These are phyloP conservation scores for Stenchaetothrips biformis DNA, from an alignment of 2,888 invertebrate genomes.

Conservation along the genomic window DNA sequence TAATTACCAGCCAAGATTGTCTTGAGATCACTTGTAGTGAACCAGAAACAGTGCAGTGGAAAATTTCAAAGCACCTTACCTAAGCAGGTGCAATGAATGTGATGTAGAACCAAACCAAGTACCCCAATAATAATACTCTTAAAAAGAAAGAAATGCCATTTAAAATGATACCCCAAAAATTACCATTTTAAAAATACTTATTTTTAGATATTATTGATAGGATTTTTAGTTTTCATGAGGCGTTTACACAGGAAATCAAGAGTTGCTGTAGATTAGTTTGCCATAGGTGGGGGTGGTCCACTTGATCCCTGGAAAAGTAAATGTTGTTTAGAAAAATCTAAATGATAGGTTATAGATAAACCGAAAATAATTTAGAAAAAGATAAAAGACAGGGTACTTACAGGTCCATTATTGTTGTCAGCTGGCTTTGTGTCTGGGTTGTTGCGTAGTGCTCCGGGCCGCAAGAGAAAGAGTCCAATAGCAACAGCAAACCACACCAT, in stretches of 20 bases:
- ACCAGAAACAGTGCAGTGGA: too few species aligned
- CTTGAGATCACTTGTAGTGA: too few species aligned
- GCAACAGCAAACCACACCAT: slow-evolving; percentile 38
- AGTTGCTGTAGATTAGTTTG: not conserved
- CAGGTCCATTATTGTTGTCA: slow-evolving; percentile 31
- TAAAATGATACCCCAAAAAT: not conserved
- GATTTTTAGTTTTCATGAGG: not conserved
- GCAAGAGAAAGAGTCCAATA: slow-evolving; percentile 37
- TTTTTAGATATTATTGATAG: not conserved
- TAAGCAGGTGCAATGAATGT: not conserved
- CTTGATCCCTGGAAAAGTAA: not conserved
- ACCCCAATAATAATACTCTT: not conserved
- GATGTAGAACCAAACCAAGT: slow-evolving; percentile 13
- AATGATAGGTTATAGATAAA: not conserved
- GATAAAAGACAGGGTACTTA: slow-evolving; percentile 13
- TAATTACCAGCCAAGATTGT: too few species aligned
- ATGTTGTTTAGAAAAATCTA: not conserved
- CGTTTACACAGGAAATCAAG: not conserved
- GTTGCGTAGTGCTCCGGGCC: slow-evolving; percentile 37
- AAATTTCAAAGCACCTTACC: too few species aligned
- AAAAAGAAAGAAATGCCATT: not conserved
- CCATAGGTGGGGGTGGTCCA: slow-evolving; percentile 12
- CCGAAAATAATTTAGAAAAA: not conserved
- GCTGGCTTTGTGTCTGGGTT: slow-evolving; percentile 34
- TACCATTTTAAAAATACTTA: not conserved